A percentile compares a stretch with the other conserved stretches of the same genome.
Conservation (phyloP, 2,113 vertebrate genomes). For the Neolamprologus hecqui region DNA sequence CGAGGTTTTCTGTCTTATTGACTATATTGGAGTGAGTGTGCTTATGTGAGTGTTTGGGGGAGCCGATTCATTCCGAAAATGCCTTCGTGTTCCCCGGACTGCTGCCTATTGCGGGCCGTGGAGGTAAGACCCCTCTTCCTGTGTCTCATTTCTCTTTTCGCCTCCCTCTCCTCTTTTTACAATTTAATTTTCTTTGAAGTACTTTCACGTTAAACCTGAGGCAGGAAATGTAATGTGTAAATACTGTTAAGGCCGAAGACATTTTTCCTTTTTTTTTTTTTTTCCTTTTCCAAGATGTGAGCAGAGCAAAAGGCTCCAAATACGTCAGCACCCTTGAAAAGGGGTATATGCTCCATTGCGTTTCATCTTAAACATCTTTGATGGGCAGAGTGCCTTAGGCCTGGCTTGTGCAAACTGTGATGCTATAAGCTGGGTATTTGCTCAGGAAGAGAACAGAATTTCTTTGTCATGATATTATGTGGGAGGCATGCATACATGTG, state of each 20-base stretch:
- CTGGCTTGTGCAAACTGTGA: slow-evolving; percentile 3
- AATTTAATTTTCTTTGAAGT: slow-evolving; percentile 10
- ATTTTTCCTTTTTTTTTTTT: neutral
- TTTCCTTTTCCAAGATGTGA: neutral
- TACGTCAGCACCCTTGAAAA: neutral
- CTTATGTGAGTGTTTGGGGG: slow-evolving; percentile 26
- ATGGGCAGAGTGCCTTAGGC: neutral
- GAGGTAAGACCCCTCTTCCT: slow-evolving; percentile 77
- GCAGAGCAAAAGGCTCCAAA: neutral
- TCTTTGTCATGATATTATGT: slow-evolving; percentile 22
- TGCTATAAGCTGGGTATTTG: neutral
- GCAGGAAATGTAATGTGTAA: neutral
- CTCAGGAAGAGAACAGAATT: neutral
- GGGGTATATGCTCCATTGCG: neutral
- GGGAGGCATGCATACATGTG: slow-evolving; percentile 30
- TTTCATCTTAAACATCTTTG: neutral
- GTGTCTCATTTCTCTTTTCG: neutral
- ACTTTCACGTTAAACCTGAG: neutral
- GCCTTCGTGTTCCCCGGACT: slow-evolving; percentile 87
- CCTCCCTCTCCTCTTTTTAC: neutral
- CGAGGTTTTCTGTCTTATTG: slow-evolving; percentile 6
- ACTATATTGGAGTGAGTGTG: slow-evolving; percentile 19
- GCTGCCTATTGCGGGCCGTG: slow-evolving; percentile 82
- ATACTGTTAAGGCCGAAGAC: neutral
- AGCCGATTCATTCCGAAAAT: slow-evolving; percentile 76